Conservation (phyloP, 2,888 invertebrate species). For the Diarsia brunnea region DNA sequence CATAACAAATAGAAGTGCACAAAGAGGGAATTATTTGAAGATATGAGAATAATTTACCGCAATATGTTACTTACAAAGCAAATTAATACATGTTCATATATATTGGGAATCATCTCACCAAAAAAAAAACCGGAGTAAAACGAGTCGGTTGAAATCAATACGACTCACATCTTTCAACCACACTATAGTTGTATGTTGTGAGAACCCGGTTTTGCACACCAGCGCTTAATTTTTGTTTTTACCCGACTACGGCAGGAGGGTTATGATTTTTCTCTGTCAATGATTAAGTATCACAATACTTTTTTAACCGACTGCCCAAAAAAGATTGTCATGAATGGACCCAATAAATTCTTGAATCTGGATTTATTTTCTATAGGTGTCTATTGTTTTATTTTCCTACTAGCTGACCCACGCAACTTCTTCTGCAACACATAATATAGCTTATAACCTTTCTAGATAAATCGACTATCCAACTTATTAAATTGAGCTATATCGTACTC, state of each 20-base stretch:
- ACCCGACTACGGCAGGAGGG: no score
- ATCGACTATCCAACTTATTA: no score
- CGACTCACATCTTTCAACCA: neutral
- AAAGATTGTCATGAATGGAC: neutral
- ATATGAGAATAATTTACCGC: neutral
- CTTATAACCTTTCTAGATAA: no score
- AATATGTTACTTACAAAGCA: neutral
- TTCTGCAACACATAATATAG: no score
- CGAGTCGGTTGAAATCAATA: neutral
- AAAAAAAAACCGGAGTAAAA: neutral
- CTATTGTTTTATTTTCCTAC: no score
- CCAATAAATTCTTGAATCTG: neutral
- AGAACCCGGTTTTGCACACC: neutral
- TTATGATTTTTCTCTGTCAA: no score
- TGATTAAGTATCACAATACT: no score
- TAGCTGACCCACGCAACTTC: no score
- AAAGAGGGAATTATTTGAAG: no score
- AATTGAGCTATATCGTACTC: no score
- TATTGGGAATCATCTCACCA: neutral
- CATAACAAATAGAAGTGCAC: no score
- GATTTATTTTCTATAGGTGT: neutral
- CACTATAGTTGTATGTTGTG: neutral
- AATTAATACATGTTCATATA: neutral
- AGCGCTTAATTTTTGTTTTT: no score
- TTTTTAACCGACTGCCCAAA: neutral